Base-by-base conservation (phyloP, 2,797 vertebrate species). In the Lagodon rhomboides region DNA sequence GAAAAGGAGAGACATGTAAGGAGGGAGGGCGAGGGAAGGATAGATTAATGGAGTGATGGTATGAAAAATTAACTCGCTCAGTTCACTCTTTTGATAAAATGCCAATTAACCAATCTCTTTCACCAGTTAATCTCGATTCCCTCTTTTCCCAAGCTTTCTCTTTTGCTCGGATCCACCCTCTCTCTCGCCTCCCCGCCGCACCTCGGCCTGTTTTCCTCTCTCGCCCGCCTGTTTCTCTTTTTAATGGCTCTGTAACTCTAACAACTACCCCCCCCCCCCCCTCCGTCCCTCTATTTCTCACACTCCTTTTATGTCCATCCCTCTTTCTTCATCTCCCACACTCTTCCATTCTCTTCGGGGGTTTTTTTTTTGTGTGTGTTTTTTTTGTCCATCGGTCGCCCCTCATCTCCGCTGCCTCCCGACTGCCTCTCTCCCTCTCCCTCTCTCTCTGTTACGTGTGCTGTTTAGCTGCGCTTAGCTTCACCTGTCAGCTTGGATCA, bases 401-500 rank as follows among this genome's bases (percentile, higher is more conserved):
- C 22, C 72, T 82, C 67, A 74, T 85, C 80, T 73, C 60, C 3
- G 0, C 73, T 46, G 55, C 72, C 84, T 73, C 74, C 59, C 41
- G 56, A 55, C 68, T 65, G 15, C 34, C 50, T 60, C 77, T 44
- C 63, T 22, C 56, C 67, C 69, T 65, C 47, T 51, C 50, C 56
- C 34, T 18, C 64, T 17, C 77, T 81, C 81, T 80, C 56, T 80
- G 86, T 92, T 90, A 89, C 89, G 88, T 86, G 89, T 93, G 90
- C 89, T 93, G 90, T 94, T 93, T 94, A 94, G 92, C 90, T 87
- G 89, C 87, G 90, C 92, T 95, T 94, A 95, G 93, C 92, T 94
- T 93, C 93, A 95, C 94, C 94, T 95, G 95, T 95, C 95, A 95
- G 89, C 91, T 93, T 55, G 74, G 86, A 96, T 95, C 93, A 94